Base-by-base conservation (phyloP, 2,888 invertebrate species). In the Yponomeuta evonymella region DNA sequence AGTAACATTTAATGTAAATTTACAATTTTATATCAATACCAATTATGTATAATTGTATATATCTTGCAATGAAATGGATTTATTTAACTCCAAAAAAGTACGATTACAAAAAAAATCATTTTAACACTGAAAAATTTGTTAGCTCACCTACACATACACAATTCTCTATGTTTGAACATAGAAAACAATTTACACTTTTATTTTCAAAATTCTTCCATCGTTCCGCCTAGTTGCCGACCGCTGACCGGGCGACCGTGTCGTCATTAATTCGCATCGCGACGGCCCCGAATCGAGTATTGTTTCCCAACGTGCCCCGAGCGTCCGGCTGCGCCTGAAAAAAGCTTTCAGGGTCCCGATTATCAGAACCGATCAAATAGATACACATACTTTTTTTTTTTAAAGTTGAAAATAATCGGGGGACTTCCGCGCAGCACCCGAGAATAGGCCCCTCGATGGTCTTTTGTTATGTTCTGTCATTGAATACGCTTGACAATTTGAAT, bases 201-300 rank as follows among this genome's bases (percentile, higher is more conserved):
- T 8, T 0, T 43, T 8, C 43, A 1, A 66, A 66, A 66, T 30
- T 30, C 11, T 30, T 33, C 66, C 33, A 66, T 6, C 9, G n/a
- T 64, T 23, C n/a, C 10, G 64, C 11, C 5, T 65, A 33, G 73
- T 78, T 80, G 36, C 15, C 10, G 48, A 74, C 80, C 79, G 76
- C 84, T 83, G 86, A 68, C 74, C 75, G 70, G 51, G 78, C 78
- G 80, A 58, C 79, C 81, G 79, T 81, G 84, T 78, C 80, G 86
- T 83, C 88, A 89, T 90, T 91, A 89, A 91, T 91, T 88, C 87
- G 83, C 36, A 69, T 69, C 69, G 62, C 69, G 68, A n/a, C 68
- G 51, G 48, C 67, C 33, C 81, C 78, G 86, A 84, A 88, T 91
- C 88, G 90, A 90, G 90, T 90, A 90, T 90, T 90, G 89, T 90